Evolutionary conservation across 2,888 invertebrate genomes (phyloP).

Genomic region (Mythimna lalbum): DNA sequence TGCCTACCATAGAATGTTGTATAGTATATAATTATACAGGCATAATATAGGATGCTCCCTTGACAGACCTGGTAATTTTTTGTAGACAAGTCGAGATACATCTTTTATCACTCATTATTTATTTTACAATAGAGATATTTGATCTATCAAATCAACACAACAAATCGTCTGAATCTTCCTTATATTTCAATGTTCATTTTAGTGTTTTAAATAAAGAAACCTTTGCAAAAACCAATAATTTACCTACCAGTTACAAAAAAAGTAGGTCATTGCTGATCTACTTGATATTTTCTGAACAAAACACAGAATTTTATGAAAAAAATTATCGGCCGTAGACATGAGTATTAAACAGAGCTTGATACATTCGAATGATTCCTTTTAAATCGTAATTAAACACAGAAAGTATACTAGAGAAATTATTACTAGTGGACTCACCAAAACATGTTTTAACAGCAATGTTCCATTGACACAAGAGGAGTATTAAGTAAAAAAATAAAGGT

Average conservation of each 20-base stretch:
- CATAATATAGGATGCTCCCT: too few relatives aligned
- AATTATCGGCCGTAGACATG: not conserved
- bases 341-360: not conserved
- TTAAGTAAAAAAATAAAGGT: not conserved
- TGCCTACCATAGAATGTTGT: too few relatives aligned
- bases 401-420: not conserved
- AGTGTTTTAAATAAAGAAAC: not conserved
- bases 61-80: too few relatives aligned
- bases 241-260: not conserved
- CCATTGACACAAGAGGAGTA: not conserved
- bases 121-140: not conserved
- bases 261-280: constrained; percentile 46
- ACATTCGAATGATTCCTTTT: not conserved
- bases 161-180: not conserved
- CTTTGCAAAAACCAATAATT: not conserved
- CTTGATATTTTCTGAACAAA: not conserved
- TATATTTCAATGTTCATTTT: not conserved
- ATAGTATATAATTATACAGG: too few relatives aligned
- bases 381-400: not conserved
- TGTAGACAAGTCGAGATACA: too few relatives aligned
- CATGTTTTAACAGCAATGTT: constrained; percentile 22
- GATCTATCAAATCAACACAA: not conserved
- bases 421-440: constrained; percentile 46
- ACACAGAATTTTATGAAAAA: not conserved
- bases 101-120: too few relatives aligned